Evolutionary conservation across 1,140 invertebrate species (phyloP), one percentile per base, ranked within the genome.

Genomic region (Panulirus ornatus): DNA sequence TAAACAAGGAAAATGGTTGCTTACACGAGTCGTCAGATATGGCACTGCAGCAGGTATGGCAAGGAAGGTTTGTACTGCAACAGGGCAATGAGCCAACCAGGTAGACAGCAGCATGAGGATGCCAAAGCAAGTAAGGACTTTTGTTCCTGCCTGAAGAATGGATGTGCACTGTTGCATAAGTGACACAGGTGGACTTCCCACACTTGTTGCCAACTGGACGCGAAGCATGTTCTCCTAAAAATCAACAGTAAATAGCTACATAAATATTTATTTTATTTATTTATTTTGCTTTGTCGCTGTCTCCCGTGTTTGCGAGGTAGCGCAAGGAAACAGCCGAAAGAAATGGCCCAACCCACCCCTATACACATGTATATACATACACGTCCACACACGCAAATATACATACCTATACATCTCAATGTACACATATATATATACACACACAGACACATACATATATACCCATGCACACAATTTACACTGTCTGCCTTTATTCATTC

Each of bases 81-180:
- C 93, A 2, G 97, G 95, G 94, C 98, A 99, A 93, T 98, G 95
- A 0, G 96, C 95, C 92, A 98, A 94, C 99, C 99, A 99, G 73
- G 96, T 96, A 54, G 96, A 96, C 51, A 99, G 94, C 79, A 99
- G 94, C 95, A 99, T 99, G 34, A 99, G 94, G 27, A 99, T 95
- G 1, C 97, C 98, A 90, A 99, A 95, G 94, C 98, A 97, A 30
- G 97, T 96, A 94, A 99, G 98, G 6, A 98, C 84, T 36, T 89
- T 88, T 11, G 79, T 54, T 0, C 88, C 79, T 14, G 82, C 79
- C 44, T 98, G 97, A 75, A 99, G 94, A 75, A 98, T 95, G 92
- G 96, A 95, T 5, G 96, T 96, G 92, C 97, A 97, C 93, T 98
- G 98, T 92, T 98, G 96, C 90, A 99, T 94, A 51, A 99, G 94